A percentile compares a stretch with the other conserved stretches of the same genome.
phyloP scores from a whole-genome alignment of 2,888 invertebrate species.

The Drosophila nr. perissopoda region DNA sequence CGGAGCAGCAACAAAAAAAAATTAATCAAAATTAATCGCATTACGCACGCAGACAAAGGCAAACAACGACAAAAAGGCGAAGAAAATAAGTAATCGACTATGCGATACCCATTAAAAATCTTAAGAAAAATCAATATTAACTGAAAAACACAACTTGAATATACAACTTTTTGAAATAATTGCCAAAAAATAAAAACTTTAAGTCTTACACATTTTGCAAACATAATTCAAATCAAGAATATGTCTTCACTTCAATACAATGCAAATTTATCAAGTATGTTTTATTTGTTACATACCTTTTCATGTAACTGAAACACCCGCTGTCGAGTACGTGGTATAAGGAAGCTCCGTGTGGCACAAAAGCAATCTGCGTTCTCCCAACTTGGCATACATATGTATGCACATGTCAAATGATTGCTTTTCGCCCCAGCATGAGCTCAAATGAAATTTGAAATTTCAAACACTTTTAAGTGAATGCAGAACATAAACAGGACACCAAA shows the following conservation, averaged over 20 bases:
- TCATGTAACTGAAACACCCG: slow-evolving; percentile 2
- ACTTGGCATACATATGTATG: slow-evolving; percentile 54
- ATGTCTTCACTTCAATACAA: too few relatives aligned
- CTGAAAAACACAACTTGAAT: too few relatives aligned
- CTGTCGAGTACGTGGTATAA: slow-evolving; percentile 6
- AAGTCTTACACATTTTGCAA: too few relatives aligned
- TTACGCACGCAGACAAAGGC: slow-evolving; percentile 48
- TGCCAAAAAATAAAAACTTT: background rate
- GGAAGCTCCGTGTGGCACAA: slow-evolving; percentile 27
- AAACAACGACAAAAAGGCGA: slow-evolving; percentile 15
- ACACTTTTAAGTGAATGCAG: slow-evolving; percentile 70
- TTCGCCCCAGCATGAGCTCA: slow-evolving; percentile 47
- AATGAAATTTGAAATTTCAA: slow-evolving; percentile 72
- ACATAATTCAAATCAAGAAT: too few relatives aligned
- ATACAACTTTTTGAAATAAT: background rate
- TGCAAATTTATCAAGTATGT: background rate
- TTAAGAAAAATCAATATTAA: too few relatives aligned
- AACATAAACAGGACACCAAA: slow-evolving; percentile 33
- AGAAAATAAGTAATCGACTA: background rate
- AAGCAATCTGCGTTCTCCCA: slow-evolving; percentile 66
- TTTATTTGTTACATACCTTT: background rate
- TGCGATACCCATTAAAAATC: slow-evolving; percentile 9
- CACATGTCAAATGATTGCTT: slow-evolving; percentile 70
- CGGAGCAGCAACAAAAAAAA: slow-evolving; percentile 10
- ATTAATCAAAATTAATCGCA: slow-evolving; percentile 79